These are phyloP conservation scores for Scomber colias DNA, from an alignment of 2,113 vertebrate genomes.

Conservation along the genomic window DNA sequence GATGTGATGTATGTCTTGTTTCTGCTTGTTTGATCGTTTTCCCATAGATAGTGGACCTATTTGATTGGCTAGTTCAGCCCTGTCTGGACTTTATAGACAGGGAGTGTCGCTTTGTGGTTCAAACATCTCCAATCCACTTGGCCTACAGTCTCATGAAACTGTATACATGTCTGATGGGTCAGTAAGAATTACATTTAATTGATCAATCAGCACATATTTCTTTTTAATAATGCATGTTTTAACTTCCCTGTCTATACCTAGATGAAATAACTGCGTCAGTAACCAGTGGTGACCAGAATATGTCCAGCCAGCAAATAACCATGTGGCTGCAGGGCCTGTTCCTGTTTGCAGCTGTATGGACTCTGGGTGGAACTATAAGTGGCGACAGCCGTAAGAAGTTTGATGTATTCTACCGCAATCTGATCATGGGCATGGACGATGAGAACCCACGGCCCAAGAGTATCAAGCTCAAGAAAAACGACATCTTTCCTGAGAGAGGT, in stretches of 20 bases:
- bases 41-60: slow-evolving; percentile 88
- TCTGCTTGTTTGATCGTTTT: slow-evolving; percentile 22
- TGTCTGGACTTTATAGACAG: slow-evolving; percentile 89
- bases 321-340: slow-evolving; percentile 93
- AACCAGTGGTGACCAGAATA: slow-evolving; percentile 70
- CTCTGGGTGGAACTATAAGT: slow-evolving; percentile 89
- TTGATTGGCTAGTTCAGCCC: slow-evolving; percentile 92
- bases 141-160: slow-evolving; percentile 89
- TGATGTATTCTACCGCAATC: slow-evolving; percentile 89
- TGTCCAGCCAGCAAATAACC: slow-evolving; percentile 88
- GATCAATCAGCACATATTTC: background rate
- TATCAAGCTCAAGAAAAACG: slow-evolving; percentile 89
- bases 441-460: slow-evolving; percentile 87
- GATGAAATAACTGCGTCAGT: slow-evolving; percentile 86
- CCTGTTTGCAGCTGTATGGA: slow-evolving; percentile 93
- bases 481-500: slow-evolving; percentile 92
- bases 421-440: slow-evolving; percentile 85
- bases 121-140: slow-evolving; percentile 90
- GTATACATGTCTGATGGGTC: slow-evolving; percentile 90
- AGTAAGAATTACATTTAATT: slow-evolving; percentile 48
- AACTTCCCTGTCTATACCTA: slow-evolving; percentile 61
- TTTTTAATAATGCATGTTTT: slow-evolving; percentile 19
- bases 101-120: slow-evolving; percentile 88
- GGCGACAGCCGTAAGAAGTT: slow-evolving; percentile 91
- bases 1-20: background rate